A percentile compares a stretch with the other conserved stretches of the same genome.
These are phyloP conservation scores for Euthynnus affinis DNA, from an alignment of 2,797 vertebrate genomes.

Conservation along the genomic window DNA sequence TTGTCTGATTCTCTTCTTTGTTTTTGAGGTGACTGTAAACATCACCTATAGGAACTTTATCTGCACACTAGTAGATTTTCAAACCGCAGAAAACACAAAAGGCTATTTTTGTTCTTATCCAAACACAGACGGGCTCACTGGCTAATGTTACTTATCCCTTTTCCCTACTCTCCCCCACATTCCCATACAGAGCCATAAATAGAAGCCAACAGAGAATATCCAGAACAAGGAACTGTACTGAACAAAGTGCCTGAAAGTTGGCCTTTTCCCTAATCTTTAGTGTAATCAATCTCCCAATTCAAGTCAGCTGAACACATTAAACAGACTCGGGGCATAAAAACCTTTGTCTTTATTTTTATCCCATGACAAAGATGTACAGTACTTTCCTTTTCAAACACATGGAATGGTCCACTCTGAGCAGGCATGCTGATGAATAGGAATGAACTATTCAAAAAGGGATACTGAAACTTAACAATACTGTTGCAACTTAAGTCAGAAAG, in stretches of 20 bases:
- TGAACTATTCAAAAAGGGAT: constrained; percentile 35
- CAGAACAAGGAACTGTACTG: constrained; percentile 74
- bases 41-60: constrained; percentile 44
- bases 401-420: constrained; percentile 12
- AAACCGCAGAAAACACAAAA: constrained; percentile 66
- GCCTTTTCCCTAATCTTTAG: constrained; percentile 57
- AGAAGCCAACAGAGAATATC: constrained; percentile 77
- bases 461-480: constrained; percentile 6
- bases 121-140: constrained; percentile 77
- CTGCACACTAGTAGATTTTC: constrained; percentile 48
- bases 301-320: constrained; percentile 55
- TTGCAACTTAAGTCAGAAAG: constrained; percentile 8
- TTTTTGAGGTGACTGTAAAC: not conserved
- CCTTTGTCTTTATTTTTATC: constrained; percentile 63
- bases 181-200: constrained; percentile 81
- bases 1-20: not conserved
- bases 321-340: constrained; percentile 43
- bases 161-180: constrained; percentile 76
- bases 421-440: constrained; percentile 17
- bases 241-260: constrained; percentile 64
- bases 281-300: constrained; percentile 64
- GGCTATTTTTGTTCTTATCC: constrained; percentile 81
- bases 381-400: constrained; percentile 28
- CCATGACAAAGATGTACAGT: constrained; percentile 32
- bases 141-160: constrained; percentile 78